phyloP scores from a whole-genome alignment of 2,888 invertebrate genomes.

The Neocrepidodera transversa region DNA sequence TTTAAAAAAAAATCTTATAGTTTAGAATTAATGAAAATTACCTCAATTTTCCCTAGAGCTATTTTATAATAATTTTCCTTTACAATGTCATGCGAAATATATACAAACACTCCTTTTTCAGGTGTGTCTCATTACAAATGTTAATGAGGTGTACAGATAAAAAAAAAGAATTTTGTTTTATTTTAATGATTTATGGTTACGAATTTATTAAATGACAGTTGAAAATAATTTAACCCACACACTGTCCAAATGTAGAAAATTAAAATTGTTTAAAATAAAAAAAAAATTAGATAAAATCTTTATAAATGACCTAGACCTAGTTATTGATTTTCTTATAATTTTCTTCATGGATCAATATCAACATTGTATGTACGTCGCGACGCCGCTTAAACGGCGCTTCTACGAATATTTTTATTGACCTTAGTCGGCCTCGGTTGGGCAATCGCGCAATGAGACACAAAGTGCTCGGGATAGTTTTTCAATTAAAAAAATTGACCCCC shows the following conservation, averaged over 20 bases:
- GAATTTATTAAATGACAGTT: background rate
- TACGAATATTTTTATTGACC: constrained; percentile 9
- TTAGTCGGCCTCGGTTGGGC: constrained; percentile 28
- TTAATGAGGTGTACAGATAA: constrained; percentile 49
- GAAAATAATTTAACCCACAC: background rate
- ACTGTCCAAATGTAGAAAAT: background rate
- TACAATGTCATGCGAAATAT: too few species aligned
- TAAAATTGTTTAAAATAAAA: too few species aligned
- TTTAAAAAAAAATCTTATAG: too few species aligned
- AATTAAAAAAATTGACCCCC: constrained; percentile 25
- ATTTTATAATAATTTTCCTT: too few species aligned
- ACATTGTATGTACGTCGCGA: background rate
- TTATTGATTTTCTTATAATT: too few species aligned
- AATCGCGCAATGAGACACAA: constrained; percentile 38
- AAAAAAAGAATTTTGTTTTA: background rate
- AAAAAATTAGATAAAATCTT: too few species aligned
- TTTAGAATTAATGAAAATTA: too few species aligned
- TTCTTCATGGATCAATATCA: constrained; percentile 17
- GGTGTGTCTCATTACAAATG: constrained; percentile 50
- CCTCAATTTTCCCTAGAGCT: too few species aligned
- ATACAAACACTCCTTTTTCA: constrained; percentile 47
- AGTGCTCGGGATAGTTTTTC: constrained; percentile 18
- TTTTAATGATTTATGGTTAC: background rate
- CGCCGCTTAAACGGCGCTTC: constrained; percentile 4
- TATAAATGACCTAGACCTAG: too few species aligned